These are phyloP conservation scores for Spinibarbus caldwelli DNA, from an alignment of 2,797 vertebrate species.

Conservation along the genomic window DNA sequence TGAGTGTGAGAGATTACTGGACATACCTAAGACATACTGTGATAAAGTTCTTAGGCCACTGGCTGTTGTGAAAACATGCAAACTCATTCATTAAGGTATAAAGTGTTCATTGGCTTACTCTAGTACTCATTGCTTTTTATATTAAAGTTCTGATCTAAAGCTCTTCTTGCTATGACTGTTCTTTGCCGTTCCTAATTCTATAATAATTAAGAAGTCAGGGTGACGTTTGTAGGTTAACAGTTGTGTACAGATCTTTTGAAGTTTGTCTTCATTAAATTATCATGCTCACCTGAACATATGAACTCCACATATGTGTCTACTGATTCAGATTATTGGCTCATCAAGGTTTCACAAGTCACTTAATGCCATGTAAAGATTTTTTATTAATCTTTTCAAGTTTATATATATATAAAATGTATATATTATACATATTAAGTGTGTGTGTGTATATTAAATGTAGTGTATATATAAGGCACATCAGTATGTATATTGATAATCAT, in stretches of 20 bases:
- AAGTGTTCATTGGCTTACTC: not conserved
- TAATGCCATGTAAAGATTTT: not conserved
- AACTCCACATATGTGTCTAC: not conserved
- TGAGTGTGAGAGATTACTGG: not conserved
- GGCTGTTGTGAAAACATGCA: not conserved
- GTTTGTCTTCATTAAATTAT: not conserved
- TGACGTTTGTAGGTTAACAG: not conserved
- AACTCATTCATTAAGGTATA: not conserved
- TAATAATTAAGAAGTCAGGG: not conserved
- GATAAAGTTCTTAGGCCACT: not conserved
- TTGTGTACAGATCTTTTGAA: not conserved
- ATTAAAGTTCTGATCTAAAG: conserved; percentile 8
- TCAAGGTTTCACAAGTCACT: not conserved
- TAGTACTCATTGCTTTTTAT: not conserved
- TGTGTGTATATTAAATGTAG: not conserved
- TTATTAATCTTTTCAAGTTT: not conserved
- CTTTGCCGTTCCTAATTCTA: not conserved
- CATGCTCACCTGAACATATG: not conserved
- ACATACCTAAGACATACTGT: not conserved
- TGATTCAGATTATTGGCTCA: not conserved
- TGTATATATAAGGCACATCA: not conserved
- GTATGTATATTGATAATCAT: not conserved
- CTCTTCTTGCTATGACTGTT: not conserved
- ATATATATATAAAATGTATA: not conserved
- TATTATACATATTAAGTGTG: too few species aligned